Evolutionary conservation across 23 tunicate genomes (phyloP).

Genomic region (Trididemnum clinides): DNA sequence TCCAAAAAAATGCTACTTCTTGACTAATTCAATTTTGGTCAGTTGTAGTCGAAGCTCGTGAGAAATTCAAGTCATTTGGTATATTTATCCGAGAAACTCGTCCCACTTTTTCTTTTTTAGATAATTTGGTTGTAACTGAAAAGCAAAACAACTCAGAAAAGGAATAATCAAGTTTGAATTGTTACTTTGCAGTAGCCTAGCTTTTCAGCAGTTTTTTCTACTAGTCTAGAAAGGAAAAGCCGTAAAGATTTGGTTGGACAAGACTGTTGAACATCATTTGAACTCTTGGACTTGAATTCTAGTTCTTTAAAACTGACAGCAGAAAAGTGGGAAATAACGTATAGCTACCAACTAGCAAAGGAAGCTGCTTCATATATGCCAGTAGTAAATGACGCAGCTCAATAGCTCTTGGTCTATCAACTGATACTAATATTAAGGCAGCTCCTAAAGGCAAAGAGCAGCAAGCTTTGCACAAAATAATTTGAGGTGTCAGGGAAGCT

Average conservation of each 20-base stretch:
- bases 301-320: no score
- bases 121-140: not conserved
- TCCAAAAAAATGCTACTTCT: no score
- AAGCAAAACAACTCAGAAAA: not conserved
- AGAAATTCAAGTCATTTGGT: not conserved
- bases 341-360: no score
- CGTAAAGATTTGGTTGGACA: no score
- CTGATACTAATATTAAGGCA: not conserved
- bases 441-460: not conserved
- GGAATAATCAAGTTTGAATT: not conserved
- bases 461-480: not conserved
- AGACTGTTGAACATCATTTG: no score
- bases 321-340: no score
- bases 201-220: no score
- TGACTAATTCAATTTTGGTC: no score
- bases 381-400: not conserved
- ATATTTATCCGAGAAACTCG: constrained; percentile 8
- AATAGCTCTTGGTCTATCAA: constrained; percentile 1
- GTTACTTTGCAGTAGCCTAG: no score
- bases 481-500: constrained; percentile 7
- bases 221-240: no score
- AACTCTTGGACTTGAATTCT: no score
- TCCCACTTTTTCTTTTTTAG: not conserved
- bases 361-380: not conserved
- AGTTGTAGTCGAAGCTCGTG: not conserved